Conservation (phyloP, 2,888 invertebrate species). For the Netelia virgata region DNA sequence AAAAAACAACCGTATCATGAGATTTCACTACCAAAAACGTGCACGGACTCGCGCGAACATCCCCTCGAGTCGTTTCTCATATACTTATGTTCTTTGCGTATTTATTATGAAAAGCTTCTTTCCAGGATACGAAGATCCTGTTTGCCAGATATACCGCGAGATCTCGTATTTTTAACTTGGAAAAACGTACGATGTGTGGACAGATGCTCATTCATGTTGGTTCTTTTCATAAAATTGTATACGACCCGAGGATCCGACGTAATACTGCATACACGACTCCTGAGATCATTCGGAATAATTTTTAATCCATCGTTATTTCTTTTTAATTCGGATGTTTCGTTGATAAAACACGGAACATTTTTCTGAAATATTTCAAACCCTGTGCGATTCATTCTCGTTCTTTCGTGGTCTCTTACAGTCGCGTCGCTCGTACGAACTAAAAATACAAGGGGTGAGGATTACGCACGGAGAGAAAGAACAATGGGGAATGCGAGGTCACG, state of each 20-base stretch:
- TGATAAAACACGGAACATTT: no score
- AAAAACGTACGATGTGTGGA: slow-evolving; percentile 6
- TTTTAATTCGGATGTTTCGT: background rate
- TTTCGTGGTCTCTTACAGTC: no score
- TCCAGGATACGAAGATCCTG: slow-evolving; percentile 26
- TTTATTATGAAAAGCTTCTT: slow-evolving; percentile 39
- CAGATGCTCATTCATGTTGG: background rate
- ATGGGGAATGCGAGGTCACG: no score
- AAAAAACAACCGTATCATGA: slow-evolving; percentile 6
- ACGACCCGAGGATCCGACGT: background rate
- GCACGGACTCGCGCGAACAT: background rate
- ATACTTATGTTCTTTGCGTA: slow-evolving; percentile 30
- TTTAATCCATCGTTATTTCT: background rate
- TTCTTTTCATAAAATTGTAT: slow-evolving; percentile 33
- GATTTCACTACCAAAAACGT: slow-evolving; percentile 30
- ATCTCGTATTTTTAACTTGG: background rate
- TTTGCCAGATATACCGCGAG: slow-evolving; percentile 19
- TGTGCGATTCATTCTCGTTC: no score
- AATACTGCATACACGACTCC: background rate
- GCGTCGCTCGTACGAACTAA: no score
- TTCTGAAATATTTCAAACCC: no score
- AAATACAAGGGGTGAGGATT: no score
- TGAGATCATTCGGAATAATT: background rate
- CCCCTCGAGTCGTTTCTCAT: slow-evolving; percentile 20
- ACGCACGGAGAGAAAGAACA: no score